Base-by-base conservation (phyloP, 2,888 invertebrate genomes). In the Plutella xylostella region DNA sequence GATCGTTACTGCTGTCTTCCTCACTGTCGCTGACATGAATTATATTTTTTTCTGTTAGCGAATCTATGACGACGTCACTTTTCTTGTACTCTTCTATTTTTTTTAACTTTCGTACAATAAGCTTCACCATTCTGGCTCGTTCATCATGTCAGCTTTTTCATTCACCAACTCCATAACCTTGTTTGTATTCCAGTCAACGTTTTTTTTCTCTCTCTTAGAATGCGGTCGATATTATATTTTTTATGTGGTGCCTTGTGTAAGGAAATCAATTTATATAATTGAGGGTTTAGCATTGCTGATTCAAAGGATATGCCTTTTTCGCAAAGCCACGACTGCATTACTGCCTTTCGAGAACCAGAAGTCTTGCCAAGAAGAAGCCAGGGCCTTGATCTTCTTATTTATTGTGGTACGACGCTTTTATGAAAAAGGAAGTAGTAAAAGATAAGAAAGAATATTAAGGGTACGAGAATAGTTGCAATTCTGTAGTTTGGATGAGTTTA, bases 381-480 rank as follows among this genome's bases (percentile, higher is more conserved):
- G 42, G 42, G 12, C 18, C 34, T 21, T 30, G 19, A 19, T 45
- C 45, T 18, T 19, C 28, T 18, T n/a, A 6, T 25, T 39, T 38
- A 34, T 52, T 54, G 37, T 56, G 53, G 41, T 53, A 52, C 9
- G 53, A 38, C 21, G 48, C 49, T 46, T 53, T 46, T 19, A 38
- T 43, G 3, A 46, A 4, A 17, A 45, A n/a, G n/a, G n/a, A n/a
- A n/a, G n/a, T n/a, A n/a, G n/a, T n/a, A n/a, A n/a, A n/a, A n/a
- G n/a, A n/a, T n/a, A n/a, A n/a, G n/a, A n/a, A n/a, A n/a, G n/a
- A n/a, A n/a, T n/a, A n/a, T n/a, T n/a, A n/a, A n/a, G n/a, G n/a
- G n/a, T n/a, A n/a, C n/a, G n/a, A n/a, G n/a, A n/a, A n/a, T n/a
- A n/a, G n/a, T n/a, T n/a, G n/a, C n/a, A n/a, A n/a, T n/a, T n/a